phyloP scores from a whole-genome alignment of 2,888 invertebrate species.

The Bursaphelenchus okinawaensis region DNA sequence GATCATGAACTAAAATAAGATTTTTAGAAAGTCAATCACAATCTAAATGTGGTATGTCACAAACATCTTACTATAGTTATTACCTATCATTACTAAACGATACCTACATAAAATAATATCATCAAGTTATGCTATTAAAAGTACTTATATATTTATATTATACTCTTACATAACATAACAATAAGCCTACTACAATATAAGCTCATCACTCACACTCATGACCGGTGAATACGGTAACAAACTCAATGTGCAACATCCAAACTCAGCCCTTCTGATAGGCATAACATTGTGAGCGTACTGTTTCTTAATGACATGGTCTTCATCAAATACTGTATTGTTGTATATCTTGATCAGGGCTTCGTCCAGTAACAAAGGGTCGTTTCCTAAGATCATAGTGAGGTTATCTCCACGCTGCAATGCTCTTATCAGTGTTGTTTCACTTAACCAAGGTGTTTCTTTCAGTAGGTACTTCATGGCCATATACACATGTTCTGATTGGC shows the following conservation, averaged over 20 bases:
- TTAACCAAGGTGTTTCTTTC: not conserved
- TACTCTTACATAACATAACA: too few relatives aligned
- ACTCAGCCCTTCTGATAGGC: not conserved
- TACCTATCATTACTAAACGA: too few relatives aligned
- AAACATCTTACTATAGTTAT: too few relatives aligned
- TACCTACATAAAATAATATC: too few relatives aligned
- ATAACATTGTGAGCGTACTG: not conserved
- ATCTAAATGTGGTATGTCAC: too few relatives aligned
- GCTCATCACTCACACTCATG: not conserved
- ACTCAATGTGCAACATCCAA: not conserved
- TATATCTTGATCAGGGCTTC: not conserved
- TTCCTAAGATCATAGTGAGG: not conserved
- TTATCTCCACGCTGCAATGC: not conserved
- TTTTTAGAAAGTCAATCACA: not conserved
- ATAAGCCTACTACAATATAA: too few relatives aligned
- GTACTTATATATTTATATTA: too few relatives aligned
- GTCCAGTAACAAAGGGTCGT: not conserved
- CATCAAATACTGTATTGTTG: not conserved
- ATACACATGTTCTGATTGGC: not conserved
- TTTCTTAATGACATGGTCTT: not conserved
- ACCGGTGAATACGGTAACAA: not conserved
- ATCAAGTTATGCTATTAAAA: too few relatives aligned
- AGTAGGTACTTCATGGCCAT: not conserved
- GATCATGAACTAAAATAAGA: not conserved
- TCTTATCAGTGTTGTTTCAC: not conserved